phyloP scores from a whole-genome alignment of 2,888 invertebrate genomes.

The Lepidonotus clava region DNA sequence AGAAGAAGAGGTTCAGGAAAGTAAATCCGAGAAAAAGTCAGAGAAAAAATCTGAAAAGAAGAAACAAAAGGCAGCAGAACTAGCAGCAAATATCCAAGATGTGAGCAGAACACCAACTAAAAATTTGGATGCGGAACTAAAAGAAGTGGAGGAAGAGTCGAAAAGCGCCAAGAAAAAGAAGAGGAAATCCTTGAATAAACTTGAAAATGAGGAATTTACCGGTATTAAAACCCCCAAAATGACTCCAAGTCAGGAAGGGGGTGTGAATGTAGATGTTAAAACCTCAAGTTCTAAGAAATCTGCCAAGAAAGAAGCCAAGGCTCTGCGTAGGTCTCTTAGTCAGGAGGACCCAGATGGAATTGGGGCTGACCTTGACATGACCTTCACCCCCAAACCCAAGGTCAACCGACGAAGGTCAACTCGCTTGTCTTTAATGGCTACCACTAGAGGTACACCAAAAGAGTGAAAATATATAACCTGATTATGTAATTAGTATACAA shows the following conservation, averaged over 20 bases:
- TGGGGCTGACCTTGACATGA: slow-evolving; percentile 5
- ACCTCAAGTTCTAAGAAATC: background rate
- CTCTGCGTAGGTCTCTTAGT: background rate
- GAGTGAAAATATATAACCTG: no score
- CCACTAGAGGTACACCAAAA: background rate
- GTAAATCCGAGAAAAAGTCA: background rate
- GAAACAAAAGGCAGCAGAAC: background rate
- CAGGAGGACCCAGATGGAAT: background rate
- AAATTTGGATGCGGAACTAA: background rate
- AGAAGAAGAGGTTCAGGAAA: background rate
- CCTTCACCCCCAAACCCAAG: background rate
- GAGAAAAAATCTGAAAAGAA: background rate
- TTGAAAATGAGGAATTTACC: background rate
- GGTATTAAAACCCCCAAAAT: background rate
- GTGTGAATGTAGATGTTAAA: background rate
- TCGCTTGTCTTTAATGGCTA: slow-evolving; percentile 20
- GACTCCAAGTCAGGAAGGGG: background rate
- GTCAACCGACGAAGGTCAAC: slow-evolving; percentile 11
- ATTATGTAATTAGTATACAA: no score
- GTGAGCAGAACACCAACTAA: background rate
- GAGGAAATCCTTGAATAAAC: background rate
- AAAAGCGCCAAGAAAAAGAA: slow-evolving; percentile 18
- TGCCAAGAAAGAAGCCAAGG: background rate
- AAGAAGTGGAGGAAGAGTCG: background rate
- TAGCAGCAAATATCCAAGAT: background rate